Percentiles rank a stretch among this genome's conserved stretches.
Conservation (phyloP, 2,888 invertebrate species). For the Brachyptera putata region DNA sequence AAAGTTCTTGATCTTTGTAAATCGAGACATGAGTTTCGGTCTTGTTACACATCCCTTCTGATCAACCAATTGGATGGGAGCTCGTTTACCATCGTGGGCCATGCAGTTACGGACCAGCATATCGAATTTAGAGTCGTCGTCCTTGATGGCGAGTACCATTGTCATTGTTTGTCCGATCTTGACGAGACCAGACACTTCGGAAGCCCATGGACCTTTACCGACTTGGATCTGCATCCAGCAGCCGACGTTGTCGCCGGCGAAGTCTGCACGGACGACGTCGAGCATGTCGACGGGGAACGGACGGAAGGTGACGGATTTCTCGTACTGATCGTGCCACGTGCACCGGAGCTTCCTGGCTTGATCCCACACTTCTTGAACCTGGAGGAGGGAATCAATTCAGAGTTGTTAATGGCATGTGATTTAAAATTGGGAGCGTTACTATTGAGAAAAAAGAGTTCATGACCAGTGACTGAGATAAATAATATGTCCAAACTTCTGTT, state of each 20-base stretch:
- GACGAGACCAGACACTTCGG: conserved; percentile 88
- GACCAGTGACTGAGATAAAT: no score
- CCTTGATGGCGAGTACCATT: conserved; percentile 92
- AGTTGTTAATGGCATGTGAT: no score
- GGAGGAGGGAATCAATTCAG: no score
- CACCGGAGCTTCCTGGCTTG: conserved; percentile 87
- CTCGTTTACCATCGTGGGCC: conserved; percentile 90
- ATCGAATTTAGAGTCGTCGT: conserved; percentile 91
- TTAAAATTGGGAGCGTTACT: no score
- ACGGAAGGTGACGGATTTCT: conserved; percentile 90
- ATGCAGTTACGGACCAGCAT: conserved; percentile 93
- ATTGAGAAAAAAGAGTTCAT: no score
- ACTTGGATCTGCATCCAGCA: conserved; percentile 98
- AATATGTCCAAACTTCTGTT: no score
- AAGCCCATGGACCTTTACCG: conserved; percentile 92
- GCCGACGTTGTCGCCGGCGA: conserved; percentile 91
- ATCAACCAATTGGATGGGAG: conserved; percentile 89
- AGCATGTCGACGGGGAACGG: conserved; percentile 95
- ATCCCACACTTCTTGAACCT: conserved; percentile 94
- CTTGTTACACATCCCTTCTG: conserved; percentile 88
- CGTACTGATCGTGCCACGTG: conserved; percentile 94
- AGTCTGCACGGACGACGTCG: conserved; percentile 90
- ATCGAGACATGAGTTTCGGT: conserved; percentile 88
- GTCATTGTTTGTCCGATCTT: conserved; percentile 97
- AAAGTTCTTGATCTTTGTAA: conserved; percentile 93